Conservation (phyloP, 2,888 invertebrate species). For the Escarpia spicata region DNA sequence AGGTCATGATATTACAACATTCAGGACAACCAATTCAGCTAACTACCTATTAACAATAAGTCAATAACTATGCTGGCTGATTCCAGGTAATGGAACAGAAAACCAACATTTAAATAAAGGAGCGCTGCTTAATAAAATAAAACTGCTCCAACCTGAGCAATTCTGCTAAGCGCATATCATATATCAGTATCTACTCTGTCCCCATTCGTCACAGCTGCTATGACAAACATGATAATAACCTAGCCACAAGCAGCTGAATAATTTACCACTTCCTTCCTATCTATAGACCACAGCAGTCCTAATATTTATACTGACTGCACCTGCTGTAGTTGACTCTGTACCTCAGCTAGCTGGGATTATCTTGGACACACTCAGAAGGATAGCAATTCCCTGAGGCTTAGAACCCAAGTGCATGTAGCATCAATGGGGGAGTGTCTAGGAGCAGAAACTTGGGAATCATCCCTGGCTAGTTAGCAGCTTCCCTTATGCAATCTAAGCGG, state of each 20-base stretch:
- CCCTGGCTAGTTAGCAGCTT: background rate
- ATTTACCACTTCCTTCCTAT: background rate
- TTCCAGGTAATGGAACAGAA: no score
- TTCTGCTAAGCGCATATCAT: no score
- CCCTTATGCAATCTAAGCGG: background rate
- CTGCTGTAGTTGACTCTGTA: background rate
- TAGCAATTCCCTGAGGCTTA: background rate
- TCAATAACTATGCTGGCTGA: no score
- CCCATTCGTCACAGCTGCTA: background rate
- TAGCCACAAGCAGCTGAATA: background rate
- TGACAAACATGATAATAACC: slow-evolving; percentile 11
- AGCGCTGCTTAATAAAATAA: no score
- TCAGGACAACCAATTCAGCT: no score
- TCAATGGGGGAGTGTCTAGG: background rate
- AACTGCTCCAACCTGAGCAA: no score
- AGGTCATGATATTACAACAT: no score
- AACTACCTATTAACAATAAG: no score
- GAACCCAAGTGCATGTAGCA: background rate
- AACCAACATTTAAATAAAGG: no score
- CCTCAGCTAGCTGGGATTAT: background rate
- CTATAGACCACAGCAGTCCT: background rate
- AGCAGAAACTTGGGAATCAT: background rate
- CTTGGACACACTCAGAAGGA: background rate
- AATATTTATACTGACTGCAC: background rate
- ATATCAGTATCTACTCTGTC: background rate